Percentiles rank a stretch among this genome's conserved stretches.
phyloP scores from a whole-genome alignment of 2,888 invertebrate species.

The Monopis laevigella region DNA sequence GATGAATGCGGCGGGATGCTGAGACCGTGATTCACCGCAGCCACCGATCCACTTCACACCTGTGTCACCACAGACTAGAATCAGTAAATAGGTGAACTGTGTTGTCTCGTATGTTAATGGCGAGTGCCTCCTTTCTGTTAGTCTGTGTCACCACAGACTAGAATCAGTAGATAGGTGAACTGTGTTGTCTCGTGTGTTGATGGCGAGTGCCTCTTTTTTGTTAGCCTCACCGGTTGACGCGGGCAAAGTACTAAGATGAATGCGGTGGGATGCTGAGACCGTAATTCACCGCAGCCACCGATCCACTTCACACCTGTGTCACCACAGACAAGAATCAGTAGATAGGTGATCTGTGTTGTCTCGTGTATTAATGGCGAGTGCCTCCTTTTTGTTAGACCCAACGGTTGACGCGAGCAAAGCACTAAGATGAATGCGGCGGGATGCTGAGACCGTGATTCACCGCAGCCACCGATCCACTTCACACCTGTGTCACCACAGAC shows the following conservation, averaged over 20 bases:
- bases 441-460: slow-evolving; percentile 54
- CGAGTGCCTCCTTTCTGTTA: no score
- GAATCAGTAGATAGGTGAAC: no score
- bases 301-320: slow-evolving; percentile 33
- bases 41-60: slow-evolving; percentile 34
- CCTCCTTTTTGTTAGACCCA: no score
- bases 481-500: slow-evolving; percentile 50
- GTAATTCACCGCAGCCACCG: slow-evolving; percentile 45
- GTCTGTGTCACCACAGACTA: no score
- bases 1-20: slow-evolving; percentile 53
- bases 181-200: no score
- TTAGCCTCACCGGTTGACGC: slow-evolving; percentile 32
- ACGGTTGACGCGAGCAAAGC: slow-evolving; percentile 39
- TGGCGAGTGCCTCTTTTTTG: no score
- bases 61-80: no score
- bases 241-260: slow-evolving; percentile 49
- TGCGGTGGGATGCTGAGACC: slow-evolving; percentile 47
- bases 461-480: slow-evolving; percentile 26
- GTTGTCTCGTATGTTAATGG: no score
- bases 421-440: slow-evolving; percentile 53
- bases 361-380: no score
- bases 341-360: no score
- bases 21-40: slow-evolving; percentile 51
- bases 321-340: no score
- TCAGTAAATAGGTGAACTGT: no score